Evolutionary conservation across 1,140 invertebrate species (phyloP), one percentile per base, ranked within the genome.

Genomic region (Heterodera schachtii): DNA sequence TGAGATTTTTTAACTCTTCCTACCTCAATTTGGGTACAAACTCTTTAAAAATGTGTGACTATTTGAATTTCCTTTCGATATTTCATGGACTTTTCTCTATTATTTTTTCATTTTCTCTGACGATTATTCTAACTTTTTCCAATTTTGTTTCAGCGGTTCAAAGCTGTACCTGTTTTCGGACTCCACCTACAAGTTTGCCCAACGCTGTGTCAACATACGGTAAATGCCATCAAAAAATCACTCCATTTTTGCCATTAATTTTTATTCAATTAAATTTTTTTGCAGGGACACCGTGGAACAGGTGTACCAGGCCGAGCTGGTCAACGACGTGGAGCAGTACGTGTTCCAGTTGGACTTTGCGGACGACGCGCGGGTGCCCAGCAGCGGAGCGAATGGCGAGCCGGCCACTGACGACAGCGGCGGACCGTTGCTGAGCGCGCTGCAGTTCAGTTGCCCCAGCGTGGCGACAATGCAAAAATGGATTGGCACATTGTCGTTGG

Each of bases 81-180:
- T n/a, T n/a, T n/a, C 21, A n/a, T 79, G 49, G 4, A 60, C 13
- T 31, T 9, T 80, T 49, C 5, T 77, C n/a, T 43, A 21, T 19
- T 73, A n/a, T 73, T 73, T 47, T 82, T 82, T 70, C 9, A 44
- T 16, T 31, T 84, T 47, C 67, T 85, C n/a, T n/a, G n/a, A n/a
- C n/a, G n/a, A n/a, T n/a, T n/a, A n/a, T n/a, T n/a, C n/a, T n/a
- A n/a, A n/a, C n/a, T n/a, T n/a, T n/a, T n/a, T n/a, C n/a, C n/a
- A n/a, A n/a, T n/a, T 81, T 67, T 31, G 78, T 69, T 78, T 84
- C 46, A 83, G 80, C 69, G 81, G 81, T 13, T 67, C 43, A 41
- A 82, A 81, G 78, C 74, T 82, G 16, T 82, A 81, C 47, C 83
- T 86, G 70, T 84, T 84, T 66, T 44, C 83, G 13, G 83, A 84